Evolutionary conservation across 2,888 invertebrate genomes (phyloP).

Genomic region (Cerastoderma edule): DNA sequence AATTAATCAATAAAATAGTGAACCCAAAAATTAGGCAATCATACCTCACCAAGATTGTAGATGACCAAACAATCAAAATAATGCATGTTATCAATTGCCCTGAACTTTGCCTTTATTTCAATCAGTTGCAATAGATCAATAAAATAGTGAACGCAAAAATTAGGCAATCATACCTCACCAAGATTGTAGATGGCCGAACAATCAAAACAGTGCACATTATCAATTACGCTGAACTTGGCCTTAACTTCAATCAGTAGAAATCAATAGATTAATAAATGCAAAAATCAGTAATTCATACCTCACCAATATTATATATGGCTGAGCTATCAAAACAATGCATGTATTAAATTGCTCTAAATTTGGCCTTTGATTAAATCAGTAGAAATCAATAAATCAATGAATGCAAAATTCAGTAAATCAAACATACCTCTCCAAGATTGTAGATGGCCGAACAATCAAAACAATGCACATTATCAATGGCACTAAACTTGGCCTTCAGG

Average conservation of each 20-base stretch:
- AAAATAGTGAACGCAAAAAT: too few relatives aligned
- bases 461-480: conserved; percentile 74
- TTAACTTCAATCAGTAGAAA: conserved; percentile 78
- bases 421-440: conserved; percentile 63
- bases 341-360: too few relatives aligned
- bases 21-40: conserved; percentile 26
- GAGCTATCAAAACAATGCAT: too few relatives aligned
- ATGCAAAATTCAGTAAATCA: too few relatives aligned
- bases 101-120: conserved; percentile 80
- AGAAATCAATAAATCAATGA: too few relatives aligned
- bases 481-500: conserved; percentile 78
- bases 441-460: conserved; percentile 78
- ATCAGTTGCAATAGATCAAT: too few relatives aligned
- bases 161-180: conserved; percentile 55
- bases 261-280: too few relatives aligned
- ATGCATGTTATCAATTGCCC: conserved; percentile 71
- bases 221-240: conserved; percentile 76
- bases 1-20: too few relatives aligned
- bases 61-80: conserved; percentile 79
- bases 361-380: too few relatives aligned
- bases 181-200: conserved; percentile 77
- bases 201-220: conserved; percentile 73
- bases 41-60: conserved; percentile 66
- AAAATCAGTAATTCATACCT: too few relatives aligned
- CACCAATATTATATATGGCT: too few relatives aligned